Conservation (phyloP, 2,888 invertebrate genomes). For the Pyrgus malvae region DNA sequence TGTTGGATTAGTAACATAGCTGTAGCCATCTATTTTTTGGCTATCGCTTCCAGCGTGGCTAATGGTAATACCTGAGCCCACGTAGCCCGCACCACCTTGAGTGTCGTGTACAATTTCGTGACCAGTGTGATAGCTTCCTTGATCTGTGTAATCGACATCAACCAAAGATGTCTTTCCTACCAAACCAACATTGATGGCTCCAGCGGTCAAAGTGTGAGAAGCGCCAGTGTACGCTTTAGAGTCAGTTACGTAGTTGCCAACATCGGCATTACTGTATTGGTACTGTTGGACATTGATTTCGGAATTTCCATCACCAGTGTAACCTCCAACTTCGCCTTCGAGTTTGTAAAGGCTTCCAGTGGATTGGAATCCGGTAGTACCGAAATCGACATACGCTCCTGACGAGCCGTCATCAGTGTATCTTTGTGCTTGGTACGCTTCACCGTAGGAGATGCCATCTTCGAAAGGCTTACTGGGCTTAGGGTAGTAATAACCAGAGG, state of each 20-base stretch:
- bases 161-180: slow-evolving; percentile 75
- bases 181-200: slow-evolving; percentile 72
- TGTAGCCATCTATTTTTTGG: slow-evolving; percentile 61
- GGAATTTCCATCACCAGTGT: slow-evolving; percentile 38
- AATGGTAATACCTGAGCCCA: slow-evolving; percentile 64
- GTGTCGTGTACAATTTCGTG: slow-evolving; percentile 31
- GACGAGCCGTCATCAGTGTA: slow-evolving; percentile 14
- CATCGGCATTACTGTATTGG: slow-evolving; percentile 54
- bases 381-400: slow-evolving; percentile 3
- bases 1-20: slow-evolving; percentile 66
- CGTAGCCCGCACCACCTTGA: slow-evolving; percentile 50
- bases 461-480: slow-evolving; percentile 39
- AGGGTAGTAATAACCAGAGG: slow-evolving; percentile 38
- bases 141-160: slow-evolving; percentile 57
- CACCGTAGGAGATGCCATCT: slow-evolving; percentile 29
- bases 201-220: slow-evolving; percentile 69
- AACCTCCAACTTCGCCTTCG: slow-evolving; percentile 54
- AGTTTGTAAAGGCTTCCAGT: slow-evolving; percentile 47
- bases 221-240: slow-evolving; percentile 59
- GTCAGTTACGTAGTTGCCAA: slow-evolving; percentile 58
- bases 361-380: background rate
- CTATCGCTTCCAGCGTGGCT: slow-evolving; percentile 63
- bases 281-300: slow-evolving; percentile 38
- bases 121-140: slow-evolving; percentile 46
- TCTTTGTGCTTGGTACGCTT: slow-evolving; percentile 1